These are phyloP conservation scores for Tenthredo scrophulariae DNA, from an alignment of 2,888 invertebrate genomes.

Conservation along the genomic window DNA sequence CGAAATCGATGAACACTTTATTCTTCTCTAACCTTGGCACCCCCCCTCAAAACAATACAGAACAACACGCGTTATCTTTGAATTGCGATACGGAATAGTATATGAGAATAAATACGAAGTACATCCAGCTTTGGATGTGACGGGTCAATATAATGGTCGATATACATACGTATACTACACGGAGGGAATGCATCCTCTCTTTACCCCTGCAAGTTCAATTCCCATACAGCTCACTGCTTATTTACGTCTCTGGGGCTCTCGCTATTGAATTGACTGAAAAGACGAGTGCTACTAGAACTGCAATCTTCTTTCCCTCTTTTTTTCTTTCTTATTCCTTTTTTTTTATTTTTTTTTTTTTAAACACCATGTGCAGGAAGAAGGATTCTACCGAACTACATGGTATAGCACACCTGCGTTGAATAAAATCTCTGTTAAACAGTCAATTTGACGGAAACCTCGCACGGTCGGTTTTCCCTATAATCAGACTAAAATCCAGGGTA, in stretches of 20 bases:
- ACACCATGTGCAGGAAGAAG: no score
- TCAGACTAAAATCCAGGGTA: no score
- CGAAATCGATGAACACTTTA: no score
- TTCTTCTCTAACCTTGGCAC: no score
- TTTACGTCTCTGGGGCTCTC: not conserved
- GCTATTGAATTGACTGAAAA: not conserved
- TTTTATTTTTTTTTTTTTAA: not conserved
- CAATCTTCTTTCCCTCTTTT: not conserved
- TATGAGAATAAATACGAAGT: not conserved
- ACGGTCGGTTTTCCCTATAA: no score
- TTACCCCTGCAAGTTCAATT: slow-evolving; percentile 3
- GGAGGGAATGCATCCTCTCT: no score
- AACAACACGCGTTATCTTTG: not conserved
- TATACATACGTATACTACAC: not conserved
- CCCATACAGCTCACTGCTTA: not conserved
- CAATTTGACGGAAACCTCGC: no score
- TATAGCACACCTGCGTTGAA: no score
- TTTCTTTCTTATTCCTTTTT: not conserved
- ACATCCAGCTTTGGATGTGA: not conserved
- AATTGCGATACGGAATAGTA: not conserved
- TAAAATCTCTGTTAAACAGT: no score
- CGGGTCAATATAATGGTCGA: slow-evolving; percentile 8
- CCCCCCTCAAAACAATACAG: not conserved
- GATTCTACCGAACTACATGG: no score
- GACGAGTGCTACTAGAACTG: not conserved